Evolutionary conservation across 2,113 vertebrate species (phyloP), one percentile per base, ranked within the genome.

Genomic region (Takifugu bimaculatus): DNA sequence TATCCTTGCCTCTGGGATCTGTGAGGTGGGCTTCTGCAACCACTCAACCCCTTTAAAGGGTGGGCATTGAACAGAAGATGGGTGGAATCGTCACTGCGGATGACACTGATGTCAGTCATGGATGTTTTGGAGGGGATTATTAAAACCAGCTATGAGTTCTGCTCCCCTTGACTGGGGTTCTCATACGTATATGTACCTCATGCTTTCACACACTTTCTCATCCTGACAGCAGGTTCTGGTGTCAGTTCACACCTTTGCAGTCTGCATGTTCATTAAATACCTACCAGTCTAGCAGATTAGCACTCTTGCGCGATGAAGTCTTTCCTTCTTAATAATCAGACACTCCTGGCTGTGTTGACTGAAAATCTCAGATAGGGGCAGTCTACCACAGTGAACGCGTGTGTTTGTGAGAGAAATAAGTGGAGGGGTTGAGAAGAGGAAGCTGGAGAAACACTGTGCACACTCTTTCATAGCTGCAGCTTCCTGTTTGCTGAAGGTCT

Each of bases 201-300:
- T 53, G 20, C 20, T 45, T 51, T 42, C 27, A 53, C n/a, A 12
- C 56, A 51, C 13, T 6, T n/a, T 48, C 28, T 47, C 57, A 11
- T 45, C 53, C 27, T 65, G 57, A 75, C 60, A 66, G 56, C 56
- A 75, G 25, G 68, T 59, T 6, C 11, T 11, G 35, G 35, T 39
- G 35, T 39, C 11, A 11, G 35, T 11, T 39, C 35, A 39, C 35
- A 39, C 35, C 35, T 39, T 39, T 39, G 7, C 11, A 39, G 35
- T 7, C 4, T 35, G 32, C 32, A 7, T 35, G 4, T 35, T 7
- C 35, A 39, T 39, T 39, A 87, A 78, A 83, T 77, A 75, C 81
- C 82, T 70, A 70, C 75, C 75, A 77, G 83, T 87, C 73, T 59
- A 39, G 11, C 35, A 77, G 60, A 77, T 86, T 65, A 74, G 66